phyloP scores from a whole-genome alignment of 2,113 vertebrate species.

The Puntigrus tetrazona region DNA sequence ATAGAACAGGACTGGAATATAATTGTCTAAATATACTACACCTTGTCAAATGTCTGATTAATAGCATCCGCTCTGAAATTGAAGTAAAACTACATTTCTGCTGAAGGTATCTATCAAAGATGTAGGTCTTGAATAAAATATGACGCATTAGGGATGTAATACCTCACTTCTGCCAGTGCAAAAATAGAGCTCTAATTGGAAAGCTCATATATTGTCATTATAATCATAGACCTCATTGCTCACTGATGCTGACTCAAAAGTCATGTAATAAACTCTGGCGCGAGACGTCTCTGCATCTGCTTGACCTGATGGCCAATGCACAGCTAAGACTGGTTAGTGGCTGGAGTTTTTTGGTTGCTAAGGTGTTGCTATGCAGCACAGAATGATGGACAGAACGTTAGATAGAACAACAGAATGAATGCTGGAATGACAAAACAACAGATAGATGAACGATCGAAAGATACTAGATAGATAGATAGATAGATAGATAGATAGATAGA shows the following conservation, averaged over 20 bases:
- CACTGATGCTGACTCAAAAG: slow-evolving; percentile 44
- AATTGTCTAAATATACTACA: slow-evolving; percentile 54
- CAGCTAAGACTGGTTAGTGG: not conserved
- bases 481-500: too few species aligned
- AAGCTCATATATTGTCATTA: slow-evolving; percentile 57
- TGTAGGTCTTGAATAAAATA: slow-evolving; percentile 61
- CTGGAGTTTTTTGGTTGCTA: not conserved
- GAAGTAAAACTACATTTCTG: slow-evolving; percentile 43
- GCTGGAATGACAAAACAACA: too few species aligned
- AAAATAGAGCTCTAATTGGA: slow-evolving; percentile 65
- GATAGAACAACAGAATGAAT: too few species aligned
- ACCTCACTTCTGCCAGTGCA: slow-evolving; percentile 56
- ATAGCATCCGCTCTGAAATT: slow-evolving; percentile 40
- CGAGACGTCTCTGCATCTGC: slow-evolving; percentile 49
- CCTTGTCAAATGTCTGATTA: slow-evolving; percentile 46
- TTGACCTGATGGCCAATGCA: slow-evolving; percentile 29
- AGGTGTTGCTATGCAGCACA: too few species aligned
- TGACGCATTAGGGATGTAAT: slow-evolving; percentile 62
- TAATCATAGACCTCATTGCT: slow-evolving; percentile 45
- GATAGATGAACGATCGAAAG: too few species aligned
- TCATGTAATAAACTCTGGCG: slow-evolving; percentile 42
- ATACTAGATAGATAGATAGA: too few species aligned
- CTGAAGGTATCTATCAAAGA: slow-evolving; percentile 52
- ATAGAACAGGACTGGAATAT: slow-evolving; percentile 48
- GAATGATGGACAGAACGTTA: too few species aligned